Evolutionary conservation across 2,888 invertebrate species (phyloP), one percentile per base, ranked within the genome.

Genomic region (Polylopha cassiicola): DNA sequence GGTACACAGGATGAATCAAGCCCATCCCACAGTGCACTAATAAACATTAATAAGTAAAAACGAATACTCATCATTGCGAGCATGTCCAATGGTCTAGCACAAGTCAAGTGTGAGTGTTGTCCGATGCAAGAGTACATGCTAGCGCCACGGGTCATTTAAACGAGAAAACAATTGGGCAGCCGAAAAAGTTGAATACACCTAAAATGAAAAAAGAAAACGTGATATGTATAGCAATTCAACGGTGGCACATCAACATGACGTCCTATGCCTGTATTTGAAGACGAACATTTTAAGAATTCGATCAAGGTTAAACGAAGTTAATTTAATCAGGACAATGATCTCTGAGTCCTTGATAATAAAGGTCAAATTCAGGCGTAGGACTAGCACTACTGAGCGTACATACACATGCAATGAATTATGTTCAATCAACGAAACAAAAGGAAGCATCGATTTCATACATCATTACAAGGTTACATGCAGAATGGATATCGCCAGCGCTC

Each of bases 171-270:
- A 86, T 84, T 72, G 86, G 86, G 80, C 86, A 86, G 67, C 86
- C 86, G 72, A 86, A 86, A 84, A 86, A 86, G 77, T 79, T 86
- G 85, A 86, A 86, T 72, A 86, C 85, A 86, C 86, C 86, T 85
- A 84, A 86, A 86, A 84, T 78, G 78, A 81, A 80, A 78, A 79
- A 68, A 78, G 74, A 79, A 81, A 79, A 74, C 53, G 77, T 81
- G 82, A 82, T 81, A 81, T 81, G 75, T 73, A 77, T 71, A 57
- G 65, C 53, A 53, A 54, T 60, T 52, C 61, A 51, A 56, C 44
- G 55, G 53, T 46, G 34, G 32, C 34, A 34, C 23, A 48, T 43
- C 47, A 42, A 44, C 29, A 36, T 38, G 37, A 44, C 27, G 60
- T 63, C 60, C 56, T 63, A 53, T 62, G 66, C 68, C 67, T 65